Percentiles rank a stretch among this genome's conserved stretches.
Conservation (phyloP, 2,797 vertebrate species). For the Syngnathus acus region DNA sequence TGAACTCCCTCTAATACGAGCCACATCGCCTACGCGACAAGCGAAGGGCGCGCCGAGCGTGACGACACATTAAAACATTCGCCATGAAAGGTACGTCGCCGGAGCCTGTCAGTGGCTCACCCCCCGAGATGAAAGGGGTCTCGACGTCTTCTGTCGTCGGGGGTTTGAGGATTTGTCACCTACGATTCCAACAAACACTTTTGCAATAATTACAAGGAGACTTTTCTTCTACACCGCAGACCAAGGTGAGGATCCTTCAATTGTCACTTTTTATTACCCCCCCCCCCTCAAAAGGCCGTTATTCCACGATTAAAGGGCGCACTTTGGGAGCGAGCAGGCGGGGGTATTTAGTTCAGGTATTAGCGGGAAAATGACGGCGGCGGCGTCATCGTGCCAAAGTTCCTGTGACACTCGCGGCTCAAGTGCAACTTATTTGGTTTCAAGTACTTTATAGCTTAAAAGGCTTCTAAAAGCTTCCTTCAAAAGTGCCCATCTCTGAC, state of each 20-base stretch:
- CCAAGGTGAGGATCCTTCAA: slow-evolving; percentile 45
- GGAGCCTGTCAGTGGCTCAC: slow-evolving; percentile 63
- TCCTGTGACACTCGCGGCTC: slow-evolving; percentile 28
- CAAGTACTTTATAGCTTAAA: slow-evolving; percentile 29
- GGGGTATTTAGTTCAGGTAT: slow-evolving; percentile 64
- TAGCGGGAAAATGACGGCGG: slow-evolving; percentile 53
- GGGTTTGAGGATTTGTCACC: slow-evolving; percentile 66
- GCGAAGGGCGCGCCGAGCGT: slow-evolving; percentile 40
- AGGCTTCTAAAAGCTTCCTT: slow-evolving; percentile 6
- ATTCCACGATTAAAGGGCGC: slow-evolving; percentile 47
- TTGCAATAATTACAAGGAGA: slow-evolving; percentile 71
- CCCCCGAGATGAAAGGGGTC: slow-evolving; percentile 68
- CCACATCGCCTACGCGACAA: slow-evolving; percentile 50
- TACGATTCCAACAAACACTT: slow-evolving; percentile 69
- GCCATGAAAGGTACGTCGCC: slow-evolving; percentile 67
- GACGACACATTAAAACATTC: slow-evolving; percentile 67
- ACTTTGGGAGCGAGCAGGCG: slow-evolving; percentile 28
- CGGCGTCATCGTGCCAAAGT: slow-evolving; percentile 33
- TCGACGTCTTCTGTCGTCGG: slow-evolving; percentile 55
- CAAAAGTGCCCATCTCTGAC: background rate
- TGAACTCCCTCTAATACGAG: slow-evolving; percentile 39
- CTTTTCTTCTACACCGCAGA: slow-evolving; percentile 45
- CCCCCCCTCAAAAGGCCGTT: slow-evolving; percentile 20
- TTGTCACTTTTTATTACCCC: slow-evolving; percentile 29
- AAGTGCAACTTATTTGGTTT: slow-evolving; percentile 30